Conservation (phyloP, 1,140 invertebrate species). For the Heliconius melpomene region DNA sequence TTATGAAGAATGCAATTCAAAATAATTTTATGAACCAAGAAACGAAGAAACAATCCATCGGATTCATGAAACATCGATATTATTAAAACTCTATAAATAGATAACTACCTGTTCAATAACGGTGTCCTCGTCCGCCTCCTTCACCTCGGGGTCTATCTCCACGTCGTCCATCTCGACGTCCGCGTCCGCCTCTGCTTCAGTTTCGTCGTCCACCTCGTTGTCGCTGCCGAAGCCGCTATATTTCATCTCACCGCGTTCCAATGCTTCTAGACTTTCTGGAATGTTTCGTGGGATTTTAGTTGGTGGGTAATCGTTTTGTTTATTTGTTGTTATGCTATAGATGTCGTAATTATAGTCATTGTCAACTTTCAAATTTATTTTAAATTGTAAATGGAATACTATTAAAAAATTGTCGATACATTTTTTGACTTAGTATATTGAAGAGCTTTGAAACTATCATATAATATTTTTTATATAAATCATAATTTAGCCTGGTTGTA, state of each 20-base stretch:
- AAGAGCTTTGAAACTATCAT: too few species aligned
- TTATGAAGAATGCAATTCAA: too few species aligned
- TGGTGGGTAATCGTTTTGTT: neutral
- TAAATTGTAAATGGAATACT: too few species aligned
- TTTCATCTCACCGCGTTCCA: slow-evolving; percentile 93
- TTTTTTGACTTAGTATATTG: too few species aligned
- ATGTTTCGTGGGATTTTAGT: slow-evolving; percentile 19
- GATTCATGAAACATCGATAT: neutral
- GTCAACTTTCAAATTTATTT: too few species aligned
- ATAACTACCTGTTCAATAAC: slow-evolving; percentile 62
- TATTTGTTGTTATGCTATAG: too few species aligned
- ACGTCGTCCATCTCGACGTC: slow-evolving; percentile 67
- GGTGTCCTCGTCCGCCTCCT: slow-evolving; percentile 69
- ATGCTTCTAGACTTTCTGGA: slow-evolving; percentile 88
- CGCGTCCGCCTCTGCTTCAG: slow-evolving; percentile 75
- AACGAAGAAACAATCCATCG: too few species aligned
- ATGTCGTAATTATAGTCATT: too few species aligned
- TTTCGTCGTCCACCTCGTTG: slow-evolving; percentile 72
- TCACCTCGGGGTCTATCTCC: slow-evolving; percentile 76
- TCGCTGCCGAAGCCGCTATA: slow-evolving; percentile 83
- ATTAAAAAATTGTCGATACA: too few species aligned
- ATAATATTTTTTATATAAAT: too few species aligned
- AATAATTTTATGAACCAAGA: too few species aligned
- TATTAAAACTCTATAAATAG: neutral
- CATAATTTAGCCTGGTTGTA: too few species aligned